phyloP scores from a whole-genome alignment of 2,797 vertebrate genomes.

The Coregonus ussuriensis region DNA sequence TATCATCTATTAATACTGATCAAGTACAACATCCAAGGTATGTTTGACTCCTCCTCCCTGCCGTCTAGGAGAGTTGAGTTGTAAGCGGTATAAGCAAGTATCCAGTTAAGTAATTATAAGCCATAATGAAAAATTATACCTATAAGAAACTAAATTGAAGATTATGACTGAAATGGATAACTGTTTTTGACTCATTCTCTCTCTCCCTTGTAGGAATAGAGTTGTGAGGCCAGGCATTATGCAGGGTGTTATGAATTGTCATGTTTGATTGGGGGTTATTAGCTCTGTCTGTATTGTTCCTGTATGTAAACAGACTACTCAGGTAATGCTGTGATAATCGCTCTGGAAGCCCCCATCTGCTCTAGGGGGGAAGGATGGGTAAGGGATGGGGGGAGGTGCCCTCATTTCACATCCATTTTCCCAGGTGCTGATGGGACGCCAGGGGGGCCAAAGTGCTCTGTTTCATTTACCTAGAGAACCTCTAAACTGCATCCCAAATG shows the following conservation, averaged over 20 bases:
- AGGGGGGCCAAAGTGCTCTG: constrained; percentile 48
- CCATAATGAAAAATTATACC: background rate
- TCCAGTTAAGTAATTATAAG: background rate
- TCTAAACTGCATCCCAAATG: constrained; percentile 1
- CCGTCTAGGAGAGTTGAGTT: no score
- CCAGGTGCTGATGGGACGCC: constrained; percentile 71
- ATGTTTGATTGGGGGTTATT: constrained; percentile 80
- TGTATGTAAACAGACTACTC: constrained; percentile 75
- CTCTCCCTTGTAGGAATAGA: constrained; percentile 53
- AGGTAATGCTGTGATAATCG: constrained; percentile 80
- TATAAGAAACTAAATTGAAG: background rate
- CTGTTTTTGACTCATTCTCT: background rate
- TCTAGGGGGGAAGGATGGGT: constrained; percentile 47
- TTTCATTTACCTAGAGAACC: constrained; percentile 60
- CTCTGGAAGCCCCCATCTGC: constrained; percentile 74
- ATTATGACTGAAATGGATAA: background rate
- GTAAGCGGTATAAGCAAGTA: background rate
- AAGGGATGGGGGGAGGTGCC: constrained; percentile 37
- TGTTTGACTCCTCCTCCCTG: no score
- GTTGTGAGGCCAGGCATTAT: constrained; percentile 64
- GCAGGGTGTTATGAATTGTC: constrained; percentile 65
- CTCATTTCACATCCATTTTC: constrained; percentile 73
- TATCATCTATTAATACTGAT: no score
- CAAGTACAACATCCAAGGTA: no score
- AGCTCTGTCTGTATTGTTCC: constrained; percentile 73